Percentiles rank a stretch among this genome's conserved stretches.
Conservation (phyloP, 2,797 vertebrate genomes). For the Dryobates pubescens region DNA sequence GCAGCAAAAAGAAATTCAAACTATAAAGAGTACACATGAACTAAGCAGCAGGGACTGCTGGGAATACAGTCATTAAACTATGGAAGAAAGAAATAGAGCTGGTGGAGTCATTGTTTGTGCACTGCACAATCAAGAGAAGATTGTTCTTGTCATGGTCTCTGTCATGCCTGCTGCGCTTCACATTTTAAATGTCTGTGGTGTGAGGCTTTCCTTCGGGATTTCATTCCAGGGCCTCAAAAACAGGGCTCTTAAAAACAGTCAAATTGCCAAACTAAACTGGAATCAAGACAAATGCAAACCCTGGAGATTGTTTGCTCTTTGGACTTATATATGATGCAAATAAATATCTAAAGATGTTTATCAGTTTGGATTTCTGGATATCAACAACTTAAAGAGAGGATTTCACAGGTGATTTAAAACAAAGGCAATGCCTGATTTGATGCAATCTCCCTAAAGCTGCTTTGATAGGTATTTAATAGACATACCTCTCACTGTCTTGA, state of each 20-base stretch:
- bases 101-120: background rate
- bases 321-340: background rate
- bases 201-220: background rate
- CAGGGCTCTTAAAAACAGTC: background rate
- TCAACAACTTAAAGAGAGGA: background rate
- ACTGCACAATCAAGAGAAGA: background rate
- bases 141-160: background rate
- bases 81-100: background rate
- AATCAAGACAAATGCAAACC: background rate
- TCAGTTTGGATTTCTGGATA: background rate
- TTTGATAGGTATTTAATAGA: background rate
- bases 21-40: accelerated
- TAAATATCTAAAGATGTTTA: background rate
- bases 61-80: background rate
- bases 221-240: background rate
- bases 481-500: background rate
- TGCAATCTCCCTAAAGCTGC: background rate
- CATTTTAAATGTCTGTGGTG: background rate
- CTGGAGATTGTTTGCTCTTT: background rate
- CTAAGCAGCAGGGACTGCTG: background rate
- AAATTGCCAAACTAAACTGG: background rate
- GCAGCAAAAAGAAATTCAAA: background rate
- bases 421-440: background rate
- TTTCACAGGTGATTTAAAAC: background rate
- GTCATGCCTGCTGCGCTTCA: background rate